These are phyloP conservation scores for Puffinus mauretanicus DNA, from an alignment of 2,113 vertebrate genomes.

Conservation along the genomic window DNA sequence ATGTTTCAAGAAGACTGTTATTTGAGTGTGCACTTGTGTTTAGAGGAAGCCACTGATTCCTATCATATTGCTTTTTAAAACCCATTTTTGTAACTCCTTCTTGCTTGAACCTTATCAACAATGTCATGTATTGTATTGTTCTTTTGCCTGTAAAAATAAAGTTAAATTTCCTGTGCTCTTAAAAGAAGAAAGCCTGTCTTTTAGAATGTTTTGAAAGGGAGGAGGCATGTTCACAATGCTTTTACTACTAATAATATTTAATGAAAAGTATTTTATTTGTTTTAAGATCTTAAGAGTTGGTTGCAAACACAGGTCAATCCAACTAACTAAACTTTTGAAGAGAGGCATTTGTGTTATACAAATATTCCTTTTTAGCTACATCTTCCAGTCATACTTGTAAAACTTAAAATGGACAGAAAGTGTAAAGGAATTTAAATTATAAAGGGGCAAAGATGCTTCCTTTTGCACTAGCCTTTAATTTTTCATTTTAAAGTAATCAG, in stretches of 20 bases:
- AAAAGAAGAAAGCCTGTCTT: neutral
- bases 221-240: neutral
- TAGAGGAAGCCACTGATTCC: neutral
- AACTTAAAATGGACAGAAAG: neutral
- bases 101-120: neutral
- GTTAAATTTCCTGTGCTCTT: neutral
- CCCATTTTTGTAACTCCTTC: neutral
- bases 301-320: neutral
- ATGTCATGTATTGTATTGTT: neutral
- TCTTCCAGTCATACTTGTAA: neutral
- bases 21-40: neutral
- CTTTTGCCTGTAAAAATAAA: constrained; percentile 2
- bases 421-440: neutral
- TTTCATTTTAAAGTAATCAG: neutral
- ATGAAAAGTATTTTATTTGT: neutral
- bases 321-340: neutral
- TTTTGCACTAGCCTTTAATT: neutral
- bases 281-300: neutral
- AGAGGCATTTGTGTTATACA: neutral
- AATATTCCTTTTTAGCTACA: neutral
- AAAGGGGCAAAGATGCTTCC: neutral
- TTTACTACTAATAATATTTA: neutral
- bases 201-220: constrained; percentile 21
- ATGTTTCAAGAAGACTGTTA: neutral
- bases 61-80: neutral